These are phyloP conservation scores for Drosophila kuntzei DNA, from an alignment of 2,888 invertebrate species.

Conservation along the genomic window DNA sequence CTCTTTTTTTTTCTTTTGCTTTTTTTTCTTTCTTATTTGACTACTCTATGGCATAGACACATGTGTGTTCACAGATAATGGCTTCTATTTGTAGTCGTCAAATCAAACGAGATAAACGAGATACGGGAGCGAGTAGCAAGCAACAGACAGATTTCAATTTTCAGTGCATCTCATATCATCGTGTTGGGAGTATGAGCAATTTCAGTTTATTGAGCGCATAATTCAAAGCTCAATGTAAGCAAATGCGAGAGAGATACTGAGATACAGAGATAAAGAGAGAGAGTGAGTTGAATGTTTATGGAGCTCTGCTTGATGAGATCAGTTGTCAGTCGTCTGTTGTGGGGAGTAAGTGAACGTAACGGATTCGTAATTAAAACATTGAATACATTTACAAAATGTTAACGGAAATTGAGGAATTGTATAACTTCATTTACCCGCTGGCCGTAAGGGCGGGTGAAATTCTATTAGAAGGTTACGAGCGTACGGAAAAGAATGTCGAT, in stretches of 20 bases:
- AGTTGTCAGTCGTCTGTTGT: constrained; percentile 33
- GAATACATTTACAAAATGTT: constrained; percentile 51
- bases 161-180: constrained; percentile 44
- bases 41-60: constrained; percentile 34
- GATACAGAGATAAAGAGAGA: not conserved
- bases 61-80: constrained; percentile 38
- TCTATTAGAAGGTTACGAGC: constrained; percentile 82
- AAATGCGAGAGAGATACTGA: constrained; percentile 19
- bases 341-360: constrained; percentile 13
- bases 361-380: constrained; percentile 7
- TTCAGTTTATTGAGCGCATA: constrained; percentile 44
- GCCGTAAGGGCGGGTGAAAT: constrained; percentile 83
- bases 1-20: not conserved
- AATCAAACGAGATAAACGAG: constrained; percentile 50
- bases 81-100: constrained; percentile 51
- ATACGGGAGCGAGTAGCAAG: constrained; percentile 18
- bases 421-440: constrained; percentile 82
- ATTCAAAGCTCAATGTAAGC: constrained; percentile 50
- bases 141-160: constrained; percentile 53
- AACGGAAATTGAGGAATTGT: constrained; percentile 78
- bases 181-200: constrained; percentile 3
- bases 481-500: constrained; percentile 80
- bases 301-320: constrained; percentile 27
- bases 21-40: constrained; percentile 6
- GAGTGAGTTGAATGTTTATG: not conserved